Percentiles rank a stretch among this genome's conserved stretches.
These are phyloP conservation scores for Craniophora ligustri DNA, from an alignment of 2,888 invertebrate genomes.

Conservation along the genomic window DNA sequence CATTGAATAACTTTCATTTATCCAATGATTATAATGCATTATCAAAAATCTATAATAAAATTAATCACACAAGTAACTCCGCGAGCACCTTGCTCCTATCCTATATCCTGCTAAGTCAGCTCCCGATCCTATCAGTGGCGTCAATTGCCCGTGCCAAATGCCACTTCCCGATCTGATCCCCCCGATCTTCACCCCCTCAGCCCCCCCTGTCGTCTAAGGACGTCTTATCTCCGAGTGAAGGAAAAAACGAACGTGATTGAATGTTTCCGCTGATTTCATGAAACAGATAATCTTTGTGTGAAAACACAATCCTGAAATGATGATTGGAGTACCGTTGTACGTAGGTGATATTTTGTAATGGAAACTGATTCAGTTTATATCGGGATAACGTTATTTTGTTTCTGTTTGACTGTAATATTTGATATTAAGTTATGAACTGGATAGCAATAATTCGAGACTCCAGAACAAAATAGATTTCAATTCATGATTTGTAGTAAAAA, in stretches of 20 bases:
- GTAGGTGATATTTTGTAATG: slow-evolving; percentile 29
- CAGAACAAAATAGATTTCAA: too few species aligned
- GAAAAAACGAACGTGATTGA: slow-evolving; percentile 81
- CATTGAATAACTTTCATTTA: too few species aligned
- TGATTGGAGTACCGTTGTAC: slow-evolving; percentile 51
- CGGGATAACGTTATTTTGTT: too few species aligned
- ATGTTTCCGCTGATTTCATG: slow-evolving; percentile 82
- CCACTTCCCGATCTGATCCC: slow-evolving; percentile 76
- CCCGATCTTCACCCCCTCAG: slow-evolving; percentile 49
- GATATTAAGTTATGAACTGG: too few species aligned
- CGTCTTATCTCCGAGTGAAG: slow-evolving; percentile 73
- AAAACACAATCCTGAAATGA: slow-evolving; percentile 62
- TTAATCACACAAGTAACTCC: slow-evolving; percentile 2
- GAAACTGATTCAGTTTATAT: too few species aligned
- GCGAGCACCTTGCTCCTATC: slow-evolving; percentile 56
- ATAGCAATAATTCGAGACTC: too few species aligned
- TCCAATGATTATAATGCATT: too few species aligned
- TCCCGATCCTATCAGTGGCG: slow-evolving; percentile 87
- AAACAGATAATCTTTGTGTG: slow-evolving; percentile 74
- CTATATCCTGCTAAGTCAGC: slow-evolving; percentile 84
- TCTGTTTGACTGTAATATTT: too few species aligned
- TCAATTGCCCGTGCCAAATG: slow-evolving; percentile 89
- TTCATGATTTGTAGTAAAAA: too few species aligned
- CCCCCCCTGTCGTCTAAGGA: slow-evolving; percentile 56
- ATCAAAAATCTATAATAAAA: slow-evolving; percentile 3